These are phyloP conservation scores for Fukomys damarensis DNA, from an alignment of 2,113 vertebrate species.

Conservation along the genomic window DNA sequence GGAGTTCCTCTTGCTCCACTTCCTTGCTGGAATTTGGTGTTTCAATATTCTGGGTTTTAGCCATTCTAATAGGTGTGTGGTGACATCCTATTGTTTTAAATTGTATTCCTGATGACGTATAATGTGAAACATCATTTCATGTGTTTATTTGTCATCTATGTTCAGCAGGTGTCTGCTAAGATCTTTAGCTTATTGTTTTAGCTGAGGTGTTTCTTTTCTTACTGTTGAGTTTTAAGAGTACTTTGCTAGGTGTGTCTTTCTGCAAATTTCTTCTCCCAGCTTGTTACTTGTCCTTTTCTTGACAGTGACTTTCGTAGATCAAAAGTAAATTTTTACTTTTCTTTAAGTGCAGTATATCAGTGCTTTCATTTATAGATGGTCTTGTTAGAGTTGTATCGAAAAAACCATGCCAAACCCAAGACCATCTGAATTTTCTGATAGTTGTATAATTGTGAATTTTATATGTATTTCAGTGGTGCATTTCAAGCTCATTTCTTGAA, in stretches of 20 bases:
- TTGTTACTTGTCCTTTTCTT: not conserved
- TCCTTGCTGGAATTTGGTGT: not conserved
- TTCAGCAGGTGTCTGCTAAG: not conserved
- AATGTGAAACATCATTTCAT: not conserved
- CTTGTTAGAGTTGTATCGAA: not conserved
- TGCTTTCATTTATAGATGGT: not conserved
- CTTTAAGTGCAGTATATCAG: not conserved
- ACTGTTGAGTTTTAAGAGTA: not conserved
- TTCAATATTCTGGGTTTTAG: not conserved
- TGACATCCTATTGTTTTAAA: not conserved
- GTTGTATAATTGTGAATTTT: constrained; percentile 3
- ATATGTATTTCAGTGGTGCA: not conserved
- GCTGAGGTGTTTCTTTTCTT: not conserved
- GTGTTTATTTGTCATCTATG: not conserved
- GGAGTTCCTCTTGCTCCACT: not conserved
- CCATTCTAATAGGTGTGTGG: not conserved
- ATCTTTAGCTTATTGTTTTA: not conserved
- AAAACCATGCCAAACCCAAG: not conserved
- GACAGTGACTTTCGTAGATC: not conserved
- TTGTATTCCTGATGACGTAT: not conserved
- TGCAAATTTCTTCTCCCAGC: not conserved
- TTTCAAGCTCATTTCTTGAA: not conserved
- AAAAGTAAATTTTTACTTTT: not conserved
- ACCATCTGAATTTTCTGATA: not conserved
- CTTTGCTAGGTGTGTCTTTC: not conserved